Evolutionary conservation across 2,888 invertebrate species (phyloP).

Genomic region (Girardia tigrina): DNA sequence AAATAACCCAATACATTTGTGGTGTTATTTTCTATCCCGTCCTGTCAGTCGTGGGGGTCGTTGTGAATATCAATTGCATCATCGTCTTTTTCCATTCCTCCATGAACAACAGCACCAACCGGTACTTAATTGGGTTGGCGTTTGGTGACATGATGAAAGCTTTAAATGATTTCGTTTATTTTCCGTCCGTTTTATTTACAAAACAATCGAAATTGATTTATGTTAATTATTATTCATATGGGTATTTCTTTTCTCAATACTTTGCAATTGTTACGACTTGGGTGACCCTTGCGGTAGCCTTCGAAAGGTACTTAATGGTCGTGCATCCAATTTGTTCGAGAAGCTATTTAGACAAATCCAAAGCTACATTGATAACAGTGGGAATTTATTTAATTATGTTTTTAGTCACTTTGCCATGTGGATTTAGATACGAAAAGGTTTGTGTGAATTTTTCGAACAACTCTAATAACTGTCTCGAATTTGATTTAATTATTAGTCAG

Average conservation of each 20-base stretch:
- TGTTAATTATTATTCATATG: slow-evolving; percentile 41
- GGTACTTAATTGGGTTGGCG: slow-evolving; percentile 33
- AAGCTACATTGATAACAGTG: slow-evolving; percentile 42
- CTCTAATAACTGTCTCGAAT: slow-evolving; percentile 39
- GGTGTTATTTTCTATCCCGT: slow-evolving; percentile 30
- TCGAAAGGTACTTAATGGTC: slow-evolving; percentile 44
- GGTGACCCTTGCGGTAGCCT: slow-evolving; percentile 45
- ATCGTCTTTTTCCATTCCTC: slow-evolving; percentile 26
- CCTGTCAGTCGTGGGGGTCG: slow-evolving; percentile 28
- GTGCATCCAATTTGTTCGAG: slow-evolving; percentile 43
- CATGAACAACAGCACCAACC: slow-evolving; percentile 36
- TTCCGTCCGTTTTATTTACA: slow-evolving; percentile 29
- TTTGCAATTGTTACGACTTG: slow-evolving; percentile 43
- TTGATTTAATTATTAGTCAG: slow-evolving; percentile 38
- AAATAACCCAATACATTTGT: slow-evolving; percentile 8
- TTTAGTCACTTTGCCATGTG: slow-evolving; percentile 43
- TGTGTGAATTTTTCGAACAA: slow-evolving; percentile 25
- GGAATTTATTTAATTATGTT: slow-evolving; percentile 43
- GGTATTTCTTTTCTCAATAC: slow-evolving; percentile 45
- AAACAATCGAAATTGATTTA: slow-evolving; percentile 29
- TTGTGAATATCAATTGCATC: slow-evolving; percentile 35
- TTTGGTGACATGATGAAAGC: slow-evolving; percentile 29
- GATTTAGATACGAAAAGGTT: slow-evolving; percentile 38
- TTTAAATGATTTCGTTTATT: slow-evolving; percentile 35
- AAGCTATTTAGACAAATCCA: slow-evolving; percentile 40